Evolutionary conservation across 2,113 vertebrate species (phyloP).

Genomic region (Labeo catla): DNA sequence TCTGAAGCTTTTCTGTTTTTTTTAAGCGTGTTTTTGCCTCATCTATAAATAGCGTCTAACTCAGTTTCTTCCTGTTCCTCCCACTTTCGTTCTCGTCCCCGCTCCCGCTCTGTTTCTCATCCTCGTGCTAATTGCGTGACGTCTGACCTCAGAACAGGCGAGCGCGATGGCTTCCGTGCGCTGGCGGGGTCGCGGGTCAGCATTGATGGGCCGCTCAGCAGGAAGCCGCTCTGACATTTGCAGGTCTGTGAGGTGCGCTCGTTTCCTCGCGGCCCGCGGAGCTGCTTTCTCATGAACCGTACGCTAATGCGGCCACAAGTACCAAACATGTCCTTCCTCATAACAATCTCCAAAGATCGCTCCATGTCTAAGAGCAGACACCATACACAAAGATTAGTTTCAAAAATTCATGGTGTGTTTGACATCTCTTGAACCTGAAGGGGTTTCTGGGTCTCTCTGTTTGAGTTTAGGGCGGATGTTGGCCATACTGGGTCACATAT

Average conservation of each 20-base stretch:
- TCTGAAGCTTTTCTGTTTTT: neutral
- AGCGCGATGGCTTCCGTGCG: neutral
- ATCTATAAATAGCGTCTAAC: neutral
- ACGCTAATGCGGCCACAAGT: neutral
- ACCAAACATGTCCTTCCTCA: conserved; percentile 32
- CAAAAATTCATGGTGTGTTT: neutral
- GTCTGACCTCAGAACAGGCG: neutral
- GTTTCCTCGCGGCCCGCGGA: neutral
- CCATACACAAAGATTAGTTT: neutral
- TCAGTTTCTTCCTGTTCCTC: conserved; percentile 18
- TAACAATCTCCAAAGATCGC: conserved; percentile 25
- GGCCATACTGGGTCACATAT: neutral
- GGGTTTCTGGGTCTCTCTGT: neutral
- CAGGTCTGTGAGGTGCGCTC: conserved; percentile 9
- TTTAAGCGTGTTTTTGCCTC: neutral
- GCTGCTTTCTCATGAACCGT: conserved; percentile 23
- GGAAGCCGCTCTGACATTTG: conserved; percentile 43
- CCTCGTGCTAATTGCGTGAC: neutral
- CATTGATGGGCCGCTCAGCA: conserved; percentile 38
- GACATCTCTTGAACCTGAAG: neutral
- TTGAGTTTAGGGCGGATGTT: neutral
- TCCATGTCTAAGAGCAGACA: neutral
- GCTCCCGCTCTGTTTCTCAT: neutral
- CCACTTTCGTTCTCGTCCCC: neutral
- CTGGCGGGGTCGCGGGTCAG: conserved; percentile 8